phyloP scores from a whole-genome alignment of 1,140 invertebrate genomes.

The Asobara japonica region DNA sequence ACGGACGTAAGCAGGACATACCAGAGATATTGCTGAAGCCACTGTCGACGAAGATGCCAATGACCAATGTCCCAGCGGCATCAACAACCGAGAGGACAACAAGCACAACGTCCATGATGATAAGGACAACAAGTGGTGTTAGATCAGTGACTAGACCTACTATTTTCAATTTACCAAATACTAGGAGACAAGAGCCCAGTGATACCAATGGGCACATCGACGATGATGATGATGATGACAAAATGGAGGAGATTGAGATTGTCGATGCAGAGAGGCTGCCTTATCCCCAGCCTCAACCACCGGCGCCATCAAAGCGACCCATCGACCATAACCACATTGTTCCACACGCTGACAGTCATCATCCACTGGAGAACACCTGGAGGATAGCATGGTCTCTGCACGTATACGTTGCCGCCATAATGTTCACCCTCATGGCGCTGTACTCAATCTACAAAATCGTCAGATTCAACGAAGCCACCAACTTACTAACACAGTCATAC shows the following conservation, averaged over 20 bases:
- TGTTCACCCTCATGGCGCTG: constrained; percentile 83
- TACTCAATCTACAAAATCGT: constrained; percentile 86
- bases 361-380: constrained; percentile 69
- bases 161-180: constrained; percentile 60
- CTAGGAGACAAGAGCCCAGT: constrained; percentile 48
- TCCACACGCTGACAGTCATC: constrained; percentile 48
- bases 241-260: constrained; percentile 56
- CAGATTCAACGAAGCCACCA: constrained; percentile 81
- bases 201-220: constrained; percentile 23
- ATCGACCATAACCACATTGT: constrained; percentile 40
- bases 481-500: constrained; percentile 82
- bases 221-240: constrained; percentile 39
- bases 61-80: constrained; percentile 42
- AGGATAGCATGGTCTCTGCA: constrained; percentile 89
- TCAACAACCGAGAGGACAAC: constrained; percentile 48
- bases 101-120: constrained; percentile 34
- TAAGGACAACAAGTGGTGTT: constrained; percentile 35
- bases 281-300: constrained; percentile 58
- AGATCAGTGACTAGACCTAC: constrained; percentile 53
- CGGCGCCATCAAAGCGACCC: constrained; percentile 48
- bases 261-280: constrained; percentile 56
- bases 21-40: constrained; percentile 77
- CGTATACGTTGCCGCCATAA: constrained; percentile 83
- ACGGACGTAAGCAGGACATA: constrained; percentile 81
- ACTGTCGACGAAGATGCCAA: constrained; percentile 71